A percentile compares a stretch with the other conserved stretches of the same genome.
These are phyloP conservation scores for Anastrepha ludens DNA, from an alignment of 1,140 invertebrate genomes.

Conservation along the genomic window DNA sequence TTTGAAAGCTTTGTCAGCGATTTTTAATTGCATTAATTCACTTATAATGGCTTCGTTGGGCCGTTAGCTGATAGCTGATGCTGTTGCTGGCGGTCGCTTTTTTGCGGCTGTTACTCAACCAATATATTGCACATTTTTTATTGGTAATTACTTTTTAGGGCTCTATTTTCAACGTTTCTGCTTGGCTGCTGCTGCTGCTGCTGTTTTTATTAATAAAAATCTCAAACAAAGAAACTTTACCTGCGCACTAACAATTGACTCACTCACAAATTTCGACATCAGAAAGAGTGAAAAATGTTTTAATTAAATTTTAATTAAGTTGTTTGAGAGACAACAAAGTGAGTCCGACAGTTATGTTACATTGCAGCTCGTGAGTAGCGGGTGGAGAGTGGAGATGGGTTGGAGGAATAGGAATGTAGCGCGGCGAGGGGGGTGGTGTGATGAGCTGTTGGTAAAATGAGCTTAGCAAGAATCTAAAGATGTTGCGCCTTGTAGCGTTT, in stretches of 20 bases:
- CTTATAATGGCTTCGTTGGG: neutral
- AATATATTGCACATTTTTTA: neutral
- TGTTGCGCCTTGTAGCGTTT: neutral
- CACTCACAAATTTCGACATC: neutral
- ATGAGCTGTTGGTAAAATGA: neutral
- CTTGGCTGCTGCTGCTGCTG: neutral
- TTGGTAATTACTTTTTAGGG: neutral
- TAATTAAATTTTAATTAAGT: constrained; percentile 46
- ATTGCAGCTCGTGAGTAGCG: neutral
- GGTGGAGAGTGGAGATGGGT: neutral
- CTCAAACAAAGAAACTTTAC: constrained; percentile 8
- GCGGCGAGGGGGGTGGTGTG: no score
- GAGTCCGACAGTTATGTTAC: neutral
- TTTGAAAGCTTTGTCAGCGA: constrained; percentile 30
- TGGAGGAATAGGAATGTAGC: neutral
- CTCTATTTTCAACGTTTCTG: neutral
- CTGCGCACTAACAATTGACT: constrained; percentile 11
- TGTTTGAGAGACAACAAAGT: constrained; percentile 21
- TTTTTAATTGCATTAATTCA: constrained; percentile 31
- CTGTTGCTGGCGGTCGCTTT: neutral
- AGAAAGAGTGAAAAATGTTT: constrained; percentile 36
- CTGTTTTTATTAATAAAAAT: constrained; percentile 10
- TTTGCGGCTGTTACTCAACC: neutral
- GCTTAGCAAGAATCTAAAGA: neutral
- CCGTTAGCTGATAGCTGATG: neutral